Evolutionary conservation across 2,113 vertebrate genomes (phyloP).

Genomic region (Saccopteryx bilineata): DNA sequence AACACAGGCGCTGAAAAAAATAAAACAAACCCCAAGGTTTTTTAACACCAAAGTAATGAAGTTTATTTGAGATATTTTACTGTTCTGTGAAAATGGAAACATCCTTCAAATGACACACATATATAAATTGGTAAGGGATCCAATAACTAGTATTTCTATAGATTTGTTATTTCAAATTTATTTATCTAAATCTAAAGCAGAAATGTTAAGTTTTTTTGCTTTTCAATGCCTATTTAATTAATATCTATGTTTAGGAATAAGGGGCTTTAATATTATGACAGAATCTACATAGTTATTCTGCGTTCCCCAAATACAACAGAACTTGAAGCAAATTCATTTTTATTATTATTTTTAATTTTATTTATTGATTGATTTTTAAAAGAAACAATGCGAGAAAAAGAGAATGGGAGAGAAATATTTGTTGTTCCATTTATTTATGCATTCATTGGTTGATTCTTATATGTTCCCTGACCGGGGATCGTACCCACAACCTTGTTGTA

Average conservation of each 20-base stretch:
- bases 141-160: not conserved
- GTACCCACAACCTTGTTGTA: too few relatives aligned
- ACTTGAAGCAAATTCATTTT: slow-evolving; percentile 7
- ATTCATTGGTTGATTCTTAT: too few relatives aligned
- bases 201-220: not conserved
- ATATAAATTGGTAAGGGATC: slow-evolving; percentile 23
- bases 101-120: not conserved
- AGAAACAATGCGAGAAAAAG: too few relatives aligned
- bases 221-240: slow-evolving; percentile 27
- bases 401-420: too few relatives aligned
- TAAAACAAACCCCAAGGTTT: not conserved
- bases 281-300: not conserved
- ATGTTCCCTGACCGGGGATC: too few relatives aligned
- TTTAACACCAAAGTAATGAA: slow-evolving; percentile 29
- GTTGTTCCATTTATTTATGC: too few relatives aligned
- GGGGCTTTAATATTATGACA: not conserved
- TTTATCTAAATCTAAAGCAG: slow-evolving; percentile 24
- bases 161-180: slow-evolving; percentile 28
- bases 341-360: not conserved
- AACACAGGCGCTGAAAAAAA: slow-evolving; percentile 55
- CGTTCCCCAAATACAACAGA: not conserved
- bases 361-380: too few relatives aligned
- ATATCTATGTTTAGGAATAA: slow-evolving; percentile 32
- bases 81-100: slow-evolving; percentile 52
- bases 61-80: slow-evolving; percentile 56